Evolutionary conservation across 2,888 invertebrate species (phyloP).

Genomic region (Gandaritis pyraliata): DNA sequence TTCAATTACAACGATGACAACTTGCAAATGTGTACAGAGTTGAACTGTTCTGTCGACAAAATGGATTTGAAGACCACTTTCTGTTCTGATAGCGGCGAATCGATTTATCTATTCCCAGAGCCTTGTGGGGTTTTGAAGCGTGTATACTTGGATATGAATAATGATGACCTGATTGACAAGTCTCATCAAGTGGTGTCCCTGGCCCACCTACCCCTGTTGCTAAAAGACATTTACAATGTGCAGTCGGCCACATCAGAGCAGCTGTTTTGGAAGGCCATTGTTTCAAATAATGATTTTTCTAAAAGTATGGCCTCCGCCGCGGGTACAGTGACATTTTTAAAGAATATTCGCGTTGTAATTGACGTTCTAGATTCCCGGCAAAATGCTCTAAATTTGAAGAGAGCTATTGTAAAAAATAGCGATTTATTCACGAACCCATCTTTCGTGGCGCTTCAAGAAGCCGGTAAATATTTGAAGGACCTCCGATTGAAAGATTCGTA

Average conservation of each 20-base stretch:
- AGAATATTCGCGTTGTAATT: constrained; percentile 7
- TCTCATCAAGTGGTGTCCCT: neutral
- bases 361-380: constrained; percentile 5
- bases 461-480: constrained; percentile 8
- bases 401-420: neutral
- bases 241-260: neutral
- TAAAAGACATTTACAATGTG: neutral
- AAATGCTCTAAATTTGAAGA: neutral
- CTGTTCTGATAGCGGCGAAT: constrained; percentile 10
- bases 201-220: neutral
- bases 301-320: neutral
- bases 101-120: constrained; percentile 16
- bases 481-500: neutral
- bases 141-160: neutral
- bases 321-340: constrained; percentile 5
- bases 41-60: constrained; percentile 2
- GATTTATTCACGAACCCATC: neutral
- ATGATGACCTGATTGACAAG: neutral
- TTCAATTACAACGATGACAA: constrained; percentile 20
- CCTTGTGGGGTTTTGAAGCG: constrained; percentile 13
- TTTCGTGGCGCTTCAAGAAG: constrained; percentile 1
- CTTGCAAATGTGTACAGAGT: constrained; percentile 12
- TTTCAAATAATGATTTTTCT: neutral
- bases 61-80: constrained; percentile 12
- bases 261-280: constrained; percentile 2